phyloP scores from a whole-genome alignment of 1,140 invertebrate genomes.

The Tribolium madens region DNA sequence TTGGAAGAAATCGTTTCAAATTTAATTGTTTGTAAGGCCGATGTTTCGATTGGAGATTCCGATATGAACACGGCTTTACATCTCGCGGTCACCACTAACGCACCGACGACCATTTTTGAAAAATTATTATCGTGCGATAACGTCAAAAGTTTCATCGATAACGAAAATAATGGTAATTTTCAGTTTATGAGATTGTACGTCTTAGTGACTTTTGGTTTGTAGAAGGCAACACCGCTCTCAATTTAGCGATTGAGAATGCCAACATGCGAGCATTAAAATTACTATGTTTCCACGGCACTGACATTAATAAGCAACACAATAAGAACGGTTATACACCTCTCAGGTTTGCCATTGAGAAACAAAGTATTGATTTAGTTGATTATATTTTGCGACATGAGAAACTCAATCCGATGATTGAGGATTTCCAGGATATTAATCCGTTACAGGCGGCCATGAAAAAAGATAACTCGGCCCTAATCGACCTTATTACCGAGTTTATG shows the following conservation, averaged over 20 bases:
- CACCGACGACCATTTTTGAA: constrained; percentile 50
- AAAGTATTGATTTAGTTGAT: constrained; percentile 67
- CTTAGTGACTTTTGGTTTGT: constrained; percentile 39
- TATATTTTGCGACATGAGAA: constrained; percentile 66
- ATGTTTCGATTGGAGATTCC: constrained; percentile 67
- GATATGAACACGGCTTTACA: constrained; percentile 69
- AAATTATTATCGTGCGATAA: constrained; percentile 38
- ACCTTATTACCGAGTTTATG: constrained; percentile 53
- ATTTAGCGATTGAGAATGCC: constrained; percentile 68
- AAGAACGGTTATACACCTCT: constrained; percentile 71
- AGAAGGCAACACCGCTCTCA: constrained; percentile 68
- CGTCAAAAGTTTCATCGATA: constrained; percentile 56
- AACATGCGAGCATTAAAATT: constrained; percentile 66
- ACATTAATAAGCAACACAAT: constrained; percentile 67
- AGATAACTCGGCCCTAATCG: constrained; percentile 48
- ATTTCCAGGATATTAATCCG: constrained; percentile 54
- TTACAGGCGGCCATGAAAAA: constrained; percentile 54
- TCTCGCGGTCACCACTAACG: constrained; percentile 66
- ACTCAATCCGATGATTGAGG: constrained; percentile 44
- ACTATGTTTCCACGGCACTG: constrained; percentile 66
- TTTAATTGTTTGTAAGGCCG: constrained; percentile 66
- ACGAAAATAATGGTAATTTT: constrained; percentile 62
- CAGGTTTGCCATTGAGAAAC: constrained; percentile 70
- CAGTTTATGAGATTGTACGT: background rate
- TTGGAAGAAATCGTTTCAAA: constrained; percentile 57